Base-by-base conservation (phyloP, 2,797 vertebrate species). In the Coranthus polyacanthus region DNA sequence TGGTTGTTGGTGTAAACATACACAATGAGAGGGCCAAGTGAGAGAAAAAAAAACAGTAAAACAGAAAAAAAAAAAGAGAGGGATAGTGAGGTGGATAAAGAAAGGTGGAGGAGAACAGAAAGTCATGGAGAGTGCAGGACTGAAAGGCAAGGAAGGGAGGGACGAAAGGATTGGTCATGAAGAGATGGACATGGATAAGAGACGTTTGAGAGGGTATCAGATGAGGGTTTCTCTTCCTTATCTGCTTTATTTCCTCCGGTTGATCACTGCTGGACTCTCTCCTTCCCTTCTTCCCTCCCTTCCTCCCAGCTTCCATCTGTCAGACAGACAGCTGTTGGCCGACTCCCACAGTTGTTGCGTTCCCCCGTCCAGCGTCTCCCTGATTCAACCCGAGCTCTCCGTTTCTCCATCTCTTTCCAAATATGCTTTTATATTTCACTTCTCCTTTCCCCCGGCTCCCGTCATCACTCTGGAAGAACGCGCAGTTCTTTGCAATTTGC, bases 211-310 rank as follows among this genome's bases (percentile, higher is more conserved):
- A 74, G 53, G 49, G 21, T 74, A 81, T 73, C 74, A 73, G 74
- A 79, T 32, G 70, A 78, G 37, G 49, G 46, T 49, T 60, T 70
- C 61, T 79, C 67, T 34, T 4, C 59, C 64, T 88, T 88, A 89
- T 88, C 89, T 86, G 68, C 80, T 82, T 85, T 74, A 84, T 87
- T 84, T 84, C 81, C 79, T 77, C 77, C 22, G 71, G 86, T 80
- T 78, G 64, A 68, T 68, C 55, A n/a, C 68, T 70, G 60, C 63
- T 16, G 56, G 77, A 79, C 74, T 61, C 63, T 54, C 66, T 71
- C 62, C 54, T 54, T 68, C 41, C 47, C 24, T 52, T n/a, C 57
- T 63, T 71, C 62, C 54, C 57, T 68, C 41, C 47, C 24, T 52
- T n/a, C 54, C 59, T 64, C 79, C 49, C 65, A 75, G 53, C 50